phyloP scores from a whole-genome alignment of 2,888 invertebrate genomes.

The Campoletis raptor region DNA sequence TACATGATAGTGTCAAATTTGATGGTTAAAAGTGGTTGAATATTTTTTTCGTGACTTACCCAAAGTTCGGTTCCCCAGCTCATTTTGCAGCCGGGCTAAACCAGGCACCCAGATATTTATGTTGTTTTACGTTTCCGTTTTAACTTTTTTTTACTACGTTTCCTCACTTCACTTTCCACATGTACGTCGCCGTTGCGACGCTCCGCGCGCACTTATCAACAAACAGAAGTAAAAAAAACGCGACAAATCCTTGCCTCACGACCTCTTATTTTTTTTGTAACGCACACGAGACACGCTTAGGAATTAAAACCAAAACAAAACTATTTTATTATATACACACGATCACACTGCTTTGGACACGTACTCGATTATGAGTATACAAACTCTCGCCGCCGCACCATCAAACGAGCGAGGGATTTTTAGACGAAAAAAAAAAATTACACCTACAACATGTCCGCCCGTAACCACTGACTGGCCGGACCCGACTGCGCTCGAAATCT shows the following conservation, averaged over 20 bases:
- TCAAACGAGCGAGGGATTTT: slow-evolving; percentile 47
- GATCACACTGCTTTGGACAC: slow-evolving; percentile 51
- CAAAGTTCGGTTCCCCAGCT: slow-evolving; percentile 86
- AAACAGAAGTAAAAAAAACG: slow-evolving; percentile 44
- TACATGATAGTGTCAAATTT: background rate
- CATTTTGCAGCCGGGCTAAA: slow-evolving; percentile 82
- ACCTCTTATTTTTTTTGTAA: slow-evolving; percentile 12
- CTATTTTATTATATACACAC: slow-evolving; percentile 41
- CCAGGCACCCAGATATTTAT: slow-evolving; percentile 73
- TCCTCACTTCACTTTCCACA: slow-evolving; percentile 67
- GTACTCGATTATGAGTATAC: slow-evolving; percentile 40
- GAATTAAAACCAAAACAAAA: slow-evolving; percentile 32
- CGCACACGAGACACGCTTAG: slow-evolving; percentile 66
- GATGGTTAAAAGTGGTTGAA: background rate
- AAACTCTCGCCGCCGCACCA: slow-evolving; percentile 74
- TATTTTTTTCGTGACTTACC: slow-evolving; percentile 79
- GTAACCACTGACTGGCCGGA: slow-evolving; percentile 82
- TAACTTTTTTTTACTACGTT: slow-evolving; percentile 46
- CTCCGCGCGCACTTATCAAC: slow-evolving; percentile 58
- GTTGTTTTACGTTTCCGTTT: slow-evolving; percentile 37
- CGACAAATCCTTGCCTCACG: slow-evolving; percentile 31
- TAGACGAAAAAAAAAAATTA: slow-evolving; percentile 68
- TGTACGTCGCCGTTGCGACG: slow-evolving; percentile 64
- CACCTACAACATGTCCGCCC: slow-evolving; percentile 82
- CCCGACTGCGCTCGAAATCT: slow-evolving; percentile 75